Percentiles rank a stretch among this genome's conserved stretches.
Conservation (phyloP, 2,797 vertebrate species). For the Siniperca scherzeri region DNA sequence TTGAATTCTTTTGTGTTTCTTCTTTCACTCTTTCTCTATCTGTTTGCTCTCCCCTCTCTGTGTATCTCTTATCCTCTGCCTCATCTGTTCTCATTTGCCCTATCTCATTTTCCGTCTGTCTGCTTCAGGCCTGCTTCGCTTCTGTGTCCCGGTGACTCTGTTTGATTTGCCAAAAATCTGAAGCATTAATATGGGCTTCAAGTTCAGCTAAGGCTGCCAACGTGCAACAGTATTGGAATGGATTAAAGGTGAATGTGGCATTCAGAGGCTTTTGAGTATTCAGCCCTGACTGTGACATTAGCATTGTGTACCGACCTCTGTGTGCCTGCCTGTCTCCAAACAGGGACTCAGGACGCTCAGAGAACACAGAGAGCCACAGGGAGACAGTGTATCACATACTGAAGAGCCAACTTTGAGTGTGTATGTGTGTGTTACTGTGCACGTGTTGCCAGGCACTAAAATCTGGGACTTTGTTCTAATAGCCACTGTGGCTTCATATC, state of each 20-base stretch:
- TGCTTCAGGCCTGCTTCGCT: conserved; percentile 14
- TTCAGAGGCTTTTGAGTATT: conserved; percentile 48
- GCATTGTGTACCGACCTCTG: conserved; percentile 66
- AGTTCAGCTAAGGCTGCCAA: conserved; percentile 40
- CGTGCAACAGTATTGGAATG: conserved; percentile 19
- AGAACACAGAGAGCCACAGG: conserved; percentile 57
- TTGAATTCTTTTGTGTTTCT: not conserved
- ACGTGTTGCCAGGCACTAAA: conserved; percentile 38
- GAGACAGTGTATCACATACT: conserved; percentile 39
- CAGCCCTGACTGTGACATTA: conserved; percentile 56
- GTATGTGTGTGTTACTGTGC: conserved; percentile 28
- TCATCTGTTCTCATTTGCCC: conserved; percentile 48
- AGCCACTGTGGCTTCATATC: conserved; percentile 19
- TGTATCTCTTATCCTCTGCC: not conserved
- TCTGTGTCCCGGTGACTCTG: conserved; percentile 33
- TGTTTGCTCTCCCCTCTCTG: not conserved
- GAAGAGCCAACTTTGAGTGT: conserved; percentile 26
- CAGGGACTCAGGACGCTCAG: conserved; percentile 40
- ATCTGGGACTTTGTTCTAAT: conserved; percentile 31
- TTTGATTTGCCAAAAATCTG: conserved; percentile 49
- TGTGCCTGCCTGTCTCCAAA: conserved; percentile 57
- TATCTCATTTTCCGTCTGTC: conserved; percentile 49
- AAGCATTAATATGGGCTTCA: conserved; percentile 40
- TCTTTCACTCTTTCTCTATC: conserved; percentile 1
- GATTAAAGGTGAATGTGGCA: conserved; percentile 54